Conservation (phyloP, 2,113 vertebrate genomes). For the Cricetomys ansorgei region DNA sequence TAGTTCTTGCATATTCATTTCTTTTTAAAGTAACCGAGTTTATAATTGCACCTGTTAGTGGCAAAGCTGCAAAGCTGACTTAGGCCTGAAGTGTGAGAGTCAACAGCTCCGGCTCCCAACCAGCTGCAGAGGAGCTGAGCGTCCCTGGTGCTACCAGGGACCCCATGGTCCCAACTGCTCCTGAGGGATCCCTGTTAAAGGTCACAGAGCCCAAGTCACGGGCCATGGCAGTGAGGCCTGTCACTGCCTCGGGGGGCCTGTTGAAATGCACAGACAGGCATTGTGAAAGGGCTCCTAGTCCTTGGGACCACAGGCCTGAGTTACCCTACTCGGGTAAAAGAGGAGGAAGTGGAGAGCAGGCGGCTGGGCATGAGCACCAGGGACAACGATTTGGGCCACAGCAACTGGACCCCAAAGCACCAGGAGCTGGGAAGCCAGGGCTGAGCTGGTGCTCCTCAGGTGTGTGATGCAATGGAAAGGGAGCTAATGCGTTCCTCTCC, state of each 20-base stretch:
- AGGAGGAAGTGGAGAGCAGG: not conserved
- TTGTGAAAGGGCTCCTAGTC: no score
- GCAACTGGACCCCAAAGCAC: not conserved
- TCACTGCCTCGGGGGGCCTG: not conserved
- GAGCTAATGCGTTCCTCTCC: no score
- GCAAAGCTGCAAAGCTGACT: not conserved
- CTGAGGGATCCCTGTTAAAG: not conserved
- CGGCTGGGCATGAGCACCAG: no score
- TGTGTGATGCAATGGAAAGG: not conserved
- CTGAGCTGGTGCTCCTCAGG: not conserved
- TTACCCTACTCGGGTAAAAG: not conserved
- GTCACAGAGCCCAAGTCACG: not conserved
- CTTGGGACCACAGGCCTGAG: not conserved
- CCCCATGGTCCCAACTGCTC: not conserved
- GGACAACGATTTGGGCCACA: no score
- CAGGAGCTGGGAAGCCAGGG: not conserved
- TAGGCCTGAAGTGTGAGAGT: not conserved
- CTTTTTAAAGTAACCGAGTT: not conserved
- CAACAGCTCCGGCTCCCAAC: rapidly evolving
- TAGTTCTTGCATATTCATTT: not conserved
- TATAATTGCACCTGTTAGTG: not conserved
- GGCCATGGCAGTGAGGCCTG: not conserved
- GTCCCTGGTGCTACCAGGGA: not conserved
- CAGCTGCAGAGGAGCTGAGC: not conserved
- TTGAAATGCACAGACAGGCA: not conserved